phyloP scores from a whole-genome alignment of 2,888 invertebrate species.

The Zygogramma bicolorata region DNA sequence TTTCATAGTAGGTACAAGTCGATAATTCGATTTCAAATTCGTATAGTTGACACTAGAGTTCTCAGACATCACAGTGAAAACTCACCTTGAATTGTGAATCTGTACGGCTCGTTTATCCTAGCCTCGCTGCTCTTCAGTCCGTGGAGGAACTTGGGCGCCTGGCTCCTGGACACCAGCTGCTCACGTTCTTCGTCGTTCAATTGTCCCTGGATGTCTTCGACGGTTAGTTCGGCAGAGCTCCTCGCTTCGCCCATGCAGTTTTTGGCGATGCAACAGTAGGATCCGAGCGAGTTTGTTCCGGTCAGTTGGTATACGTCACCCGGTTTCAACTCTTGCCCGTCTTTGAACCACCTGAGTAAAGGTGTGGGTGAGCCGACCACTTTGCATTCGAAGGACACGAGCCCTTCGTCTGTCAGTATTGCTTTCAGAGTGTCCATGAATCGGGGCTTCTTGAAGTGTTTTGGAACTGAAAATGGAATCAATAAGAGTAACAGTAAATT shows the following conservation, averaged over 20 bases:
- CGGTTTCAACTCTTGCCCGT: constrained; percentile 90
- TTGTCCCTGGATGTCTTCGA: constrained; percentile 92
- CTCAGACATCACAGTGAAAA: neutral
- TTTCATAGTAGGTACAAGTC: no score
- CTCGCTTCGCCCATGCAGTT: constrained; percentile 93
- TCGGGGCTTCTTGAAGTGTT: constrained; percentile 88
- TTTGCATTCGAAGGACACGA: constrained; percentile 94
- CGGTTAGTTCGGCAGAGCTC: constrained; percentile 87
- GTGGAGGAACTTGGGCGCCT: constrained; percentile 85
- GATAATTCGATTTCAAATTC: no score
- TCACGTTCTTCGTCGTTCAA: constrained; percentile 87
- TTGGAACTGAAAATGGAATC: constrained; percentile 77
- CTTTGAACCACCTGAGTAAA: constrained; percentile 88
- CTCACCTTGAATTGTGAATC: constrained; percentile 83
- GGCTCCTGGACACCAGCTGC: constrained; percentile 80
- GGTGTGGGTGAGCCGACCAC: constrained; percentile 94
- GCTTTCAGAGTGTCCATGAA: constrained; percentile 93
- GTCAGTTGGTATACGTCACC: constrained; percentile 93
- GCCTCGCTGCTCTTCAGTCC: constrained; percentile 87
- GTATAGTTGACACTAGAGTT: no score
- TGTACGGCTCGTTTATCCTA: constrained; percentile 84
- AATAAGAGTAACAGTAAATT: neutral
- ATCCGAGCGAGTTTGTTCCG: constrained; percentile 89
- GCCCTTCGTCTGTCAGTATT: constrained; percentile 89
- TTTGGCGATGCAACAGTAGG: constrained; percentile 88